Evolutionary conservation across 2,888 invertebrate genomes (phyloP), one percentile per base, ranked within the genome.

Genomic region (Teinopalpus imperialis): DNA sequence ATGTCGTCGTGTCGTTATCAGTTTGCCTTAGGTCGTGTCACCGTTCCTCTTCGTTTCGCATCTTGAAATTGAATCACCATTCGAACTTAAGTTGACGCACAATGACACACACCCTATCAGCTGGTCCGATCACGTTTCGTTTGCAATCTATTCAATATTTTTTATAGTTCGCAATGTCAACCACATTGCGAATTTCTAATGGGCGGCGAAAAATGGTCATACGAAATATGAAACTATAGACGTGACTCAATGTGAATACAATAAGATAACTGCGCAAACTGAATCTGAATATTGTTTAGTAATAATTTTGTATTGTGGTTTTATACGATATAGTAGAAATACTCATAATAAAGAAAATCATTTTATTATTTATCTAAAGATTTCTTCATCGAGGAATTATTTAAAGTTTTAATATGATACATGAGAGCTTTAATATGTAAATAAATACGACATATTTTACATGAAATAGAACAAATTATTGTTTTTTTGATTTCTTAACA

Each of bases 1-100:
- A 73, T 68, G 66, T 43, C 63, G 73, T 81, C 75, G 76, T 74
- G n/a, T n/a, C n/a, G n/a, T n/a, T n/a, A n/a, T n/a, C n/a, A n/a
- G n/a, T n/a, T n/a, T n/a, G n/a, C n/a, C n/a, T n/a, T n/a, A n/a
- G n/a, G n/a, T n/a, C n/a, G n/a, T n/a, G 77, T 80, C 78, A 67
- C 68, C 55, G 51, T 49, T 45, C 69, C 82, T 66, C 77, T 83
- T 65, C 74, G 56, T 73, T 81, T 71, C 56, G 55, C 56, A 63
- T 61, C 57, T 57, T 52, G 57, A 47, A 61, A 56, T 60, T 68
- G 63, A 69, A 61, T 65, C 66, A 58, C 52, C 57, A 57, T 55
- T 56, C 51, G 39, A 35, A 23, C 31, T 41, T 37, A 16, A 43
- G 26, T 41, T 42, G 40, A 12, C 37, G 30, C 24, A 24, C 37